Percentiles rank a stretch among this genome's conserved stretches.
phyloP scores from a whole-genome alignment of 2,888 invertebrate genomes.

The Stenodema calcarata region DNA sequence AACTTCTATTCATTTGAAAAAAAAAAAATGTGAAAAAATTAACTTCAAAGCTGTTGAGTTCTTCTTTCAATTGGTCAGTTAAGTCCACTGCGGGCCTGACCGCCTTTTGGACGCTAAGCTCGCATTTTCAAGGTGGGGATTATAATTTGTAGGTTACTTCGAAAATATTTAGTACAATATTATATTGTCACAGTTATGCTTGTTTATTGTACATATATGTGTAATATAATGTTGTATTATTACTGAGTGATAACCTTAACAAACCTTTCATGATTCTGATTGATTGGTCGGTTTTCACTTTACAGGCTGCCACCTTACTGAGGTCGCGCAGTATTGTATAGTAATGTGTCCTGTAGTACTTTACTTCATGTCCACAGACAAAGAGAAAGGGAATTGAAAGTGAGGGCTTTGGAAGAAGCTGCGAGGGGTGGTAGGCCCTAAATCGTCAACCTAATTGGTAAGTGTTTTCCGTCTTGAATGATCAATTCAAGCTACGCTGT shows the following conservation, averaged over 20 bases:
- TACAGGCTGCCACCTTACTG: conserved; percentile 53
- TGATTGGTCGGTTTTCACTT: conserved; percentile 44
- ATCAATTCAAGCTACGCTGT: background rate
- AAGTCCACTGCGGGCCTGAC: no score
- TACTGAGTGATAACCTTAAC: no score
- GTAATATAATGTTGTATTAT: background rate
- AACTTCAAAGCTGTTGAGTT: no score
- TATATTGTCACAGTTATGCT: no score
- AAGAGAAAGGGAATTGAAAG: conserved; percentile 84
- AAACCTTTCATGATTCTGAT: background rate
- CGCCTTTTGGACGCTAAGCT: no score
- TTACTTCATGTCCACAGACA: conserved; percentile 65
- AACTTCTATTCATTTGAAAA: no score
- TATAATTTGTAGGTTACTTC: no score
- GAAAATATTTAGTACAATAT: no score
- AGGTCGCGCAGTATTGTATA: conserved; percentile 47
- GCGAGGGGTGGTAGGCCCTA: conserved; percentile 73
- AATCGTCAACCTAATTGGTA: conserved; percentile 29
- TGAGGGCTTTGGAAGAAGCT: conserved; percentile 84
- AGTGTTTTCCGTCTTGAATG: background rate
- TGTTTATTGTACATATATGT: background rate
- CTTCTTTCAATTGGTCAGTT: no score
- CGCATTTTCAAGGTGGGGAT: no score
- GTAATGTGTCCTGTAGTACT: conserved; percentile 32
- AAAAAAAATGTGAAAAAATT: no score